Evolutionary conservation across 2,888 invertebrate genomes (phyloP), one percentile per base, ranked within the genome.

Genomic region (Acrobasis repandana): DNA sequence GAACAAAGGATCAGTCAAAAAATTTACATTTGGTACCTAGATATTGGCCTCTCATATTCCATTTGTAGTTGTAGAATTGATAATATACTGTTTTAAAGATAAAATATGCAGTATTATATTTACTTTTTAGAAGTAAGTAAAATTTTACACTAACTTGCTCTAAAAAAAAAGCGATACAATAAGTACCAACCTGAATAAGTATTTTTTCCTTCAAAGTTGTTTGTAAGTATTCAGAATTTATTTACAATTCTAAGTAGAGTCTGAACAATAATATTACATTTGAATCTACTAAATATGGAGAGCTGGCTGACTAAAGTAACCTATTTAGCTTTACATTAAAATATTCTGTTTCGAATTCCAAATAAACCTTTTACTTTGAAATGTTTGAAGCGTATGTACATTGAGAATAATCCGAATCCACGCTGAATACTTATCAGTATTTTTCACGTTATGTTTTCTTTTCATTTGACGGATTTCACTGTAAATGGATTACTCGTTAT

Each of bases 401-500:
- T 33, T 50, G 14, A 50, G 20, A 50, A 50, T 50, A 50, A 14
- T 28, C 28, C 52, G 15, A 52, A 36, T 9, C 52, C 36, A 16
- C 36, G 9, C 36, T 56, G 46, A 43, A 43, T 56, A 43, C 33
- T 46, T 46, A 43, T 56, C 56, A 56, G 43, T 28, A 56, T 56
- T 20, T 28, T 52, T 52, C 36, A 52, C 36, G 50, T 28, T 28
- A 28, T 50, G n/a, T 50, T 50, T 50, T 50, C 50, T 28, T 50
- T 50, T 50, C 50, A 50, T 50, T 50, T 20, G n/a, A 28, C 28
- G 50, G 50, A 51, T 43, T 38, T 16, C 5, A 34, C 56, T 56
- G 61, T 61, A 50, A 61, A 58, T 51, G 61, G 50, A 51, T 61
- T 61, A 61, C 56, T 57, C 47, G 50, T 46, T 15, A 52, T 58